Base-by-base conservation (phyloP, 2,113 vertebrate genomes). In the Amblyornis subalaris region DNA sequence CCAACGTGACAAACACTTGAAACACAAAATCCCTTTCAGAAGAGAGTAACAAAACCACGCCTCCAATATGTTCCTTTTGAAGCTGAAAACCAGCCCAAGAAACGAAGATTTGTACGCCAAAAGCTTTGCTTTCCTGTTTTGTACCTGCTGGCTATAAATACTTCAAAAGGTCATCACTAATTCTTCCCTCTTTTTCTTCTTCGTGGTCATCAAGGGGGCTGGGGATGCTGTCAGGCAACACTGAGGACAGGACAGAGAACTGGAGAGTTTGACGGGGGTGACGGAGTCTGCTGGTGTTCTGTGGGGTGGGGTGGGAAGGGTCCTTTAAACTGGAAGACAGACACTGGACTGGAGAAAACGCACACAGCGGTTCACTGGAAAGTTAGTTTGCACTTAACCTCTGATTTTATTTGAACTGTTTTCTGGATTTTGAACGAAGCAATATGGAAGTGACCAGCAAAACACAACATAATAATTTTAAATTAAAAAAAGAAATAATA, bases 371-470 rank as follows among this genome's bases (percentile, higher is more conserved):
- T 97, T 97, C 97, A 97, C 98, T 97, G 97, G 97, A 98, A 97
- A 96, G 88, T 94, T 97, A 95, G 96, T 98, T 98, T 98, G 98
- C 98, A 98, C 98, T 97, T 98, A 97, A 95, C 78, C 84, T 97
- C 72, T 67, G 81, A 96, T 96, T 97, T 97, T 95, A 90, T 98
- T 97, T 97, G 97, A 97, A 98, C 97, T 98, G 91, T 96, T 94
- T 97, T 98, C 97, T 98, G 97, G 97, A 97, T 97, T 97, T 97
- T 98, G 97, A 98, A 98, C 96, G 98, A 98, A 98, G 98, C 98
- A 98, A 98, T 98, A 98, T 97, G 98, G 93, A 98, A 98, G 96
- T 65, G 98, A 98, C 98, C 98, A 98, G 98, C 98, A 98, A 97
- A 98, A 96, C 92, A 78, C 95, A 73, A 90, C 94, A 93, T 74